phyloP scores from a whole-genome alignment of 2,797 vertebrate species.

The Megaceryle alcyon region DNA sequence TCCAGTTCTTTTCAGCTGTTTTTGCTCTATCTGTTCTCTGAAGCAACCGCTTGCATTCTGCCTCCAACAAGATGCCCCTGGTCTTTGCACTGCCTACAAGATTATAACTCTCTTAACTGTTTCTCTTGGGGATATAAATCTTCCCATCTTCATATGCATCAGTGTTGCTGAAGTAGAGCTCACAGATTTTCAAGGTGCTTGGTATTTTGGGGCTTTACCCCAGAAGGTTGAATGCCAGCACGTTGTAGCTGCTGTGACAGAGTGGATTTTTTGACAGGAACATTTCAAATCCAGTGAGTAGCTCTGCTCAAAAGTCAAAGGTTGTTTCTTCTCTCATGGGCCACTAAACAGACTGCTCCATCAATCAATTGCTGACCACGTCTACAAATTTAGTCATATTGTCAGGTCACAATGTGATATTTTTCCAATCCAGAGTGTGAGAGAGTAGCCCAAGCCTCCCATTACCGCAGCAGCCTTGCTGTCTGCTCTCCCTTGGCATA shows the following conservation, averaged over 20 bases:
- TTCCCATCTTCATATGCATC: neutral
- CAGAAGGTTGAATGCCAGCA: neutral
- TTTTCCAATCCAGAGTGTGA: neutral
- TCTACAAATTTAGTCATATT: neutral
- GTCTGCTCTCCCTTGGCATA: neutral
- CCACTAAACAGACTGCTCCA: neutral
- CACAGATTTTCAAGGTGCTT: neutral
- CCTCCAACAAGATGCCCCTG: neutral
- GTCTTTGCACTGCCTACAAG: neutral
- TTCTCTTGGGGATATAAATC: neutral
- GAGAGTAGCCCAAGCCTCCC: neutral
- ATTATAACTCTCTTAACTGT: neutral
- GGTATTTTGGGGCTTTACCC: neutral
- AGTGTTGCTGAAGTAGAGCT: neutral
- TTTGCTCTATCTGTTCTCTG: neutral
- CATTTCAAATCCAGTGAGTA: neutral
- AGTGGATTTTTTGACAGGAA: neutral
- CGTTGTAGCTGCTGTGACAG: neutral
- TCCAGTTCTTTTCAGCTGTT: neutral
- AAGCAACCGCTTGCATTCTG: neutral
- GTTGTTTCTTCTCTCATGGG: neutral
- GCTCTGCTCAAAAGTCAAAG: neutral
- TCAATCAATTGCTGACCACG: neutral
- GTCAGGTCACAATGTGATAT: neutral
- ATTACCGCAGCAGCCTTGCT: fast-evolving